Percentiles rank a stretch among this genome's conserved stretches.
Evolutionary conservation across 2,888 invertebrate species (phyloP).

Genomic region (Leptothorax acervorum): DNA sequence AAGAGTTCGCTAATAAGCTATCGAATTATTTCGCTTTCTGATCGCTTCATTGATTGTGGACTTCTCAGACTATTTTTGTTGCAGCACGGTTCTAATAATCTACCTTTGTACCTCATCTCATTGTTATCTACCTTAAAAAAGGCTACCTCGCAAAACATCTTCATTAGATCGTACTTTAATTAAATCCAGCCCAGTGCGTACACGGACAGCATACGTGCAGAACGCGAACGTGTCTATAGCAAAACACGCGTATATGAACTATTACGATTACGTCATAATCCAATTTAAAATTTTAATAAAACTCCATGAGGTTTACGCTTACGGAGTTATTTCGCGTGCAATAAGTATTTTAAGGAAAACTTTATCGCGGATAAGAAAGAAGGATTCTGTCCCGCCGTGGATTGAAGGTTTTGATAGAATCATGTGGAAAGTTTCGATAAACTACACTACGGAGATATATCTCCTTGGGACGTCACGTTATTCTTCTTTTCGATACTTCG

Average conservation of each 20-base stretch:
- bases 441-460: background rate
- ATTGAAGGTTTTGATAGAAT: constrained; percentile 6
- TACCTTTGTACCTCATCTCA: background rate
- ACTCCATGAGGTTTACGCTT: constrained; percentile 1
- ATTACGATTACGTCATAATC: constrained; percentile 23
- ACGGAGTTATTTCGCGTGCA: background rate
- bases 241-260: background rate
- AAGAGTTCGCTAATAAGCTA: background rate
- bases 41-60: background rate
- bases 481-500: background rate
- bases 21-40: constrained; percentile 11
- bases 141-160: constrained; percentile 21
- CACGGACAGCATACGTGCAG: background rate
- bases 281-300: constrained; percentile 35
- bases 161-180: constrained; percentile 30
- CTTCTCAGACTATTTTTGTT: background rate
- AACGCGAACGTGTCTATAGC: background rate
- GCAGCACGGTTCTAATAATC: background rate
- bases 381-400: background rate
- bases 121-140: constrained; percentile 1
- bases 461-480: background rate
- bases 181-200: constrained; percentile 1
- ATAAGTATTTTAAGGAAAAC: constrained; percentile 13
- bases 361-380: constrained; percentile 1
- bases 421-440: background rate